Percentiles rank a stretch among this genome's conserved stretches.
Conservation (phyloP, 1,140 invertebrate species). For the Trichogramma pretiosum region DNA sequence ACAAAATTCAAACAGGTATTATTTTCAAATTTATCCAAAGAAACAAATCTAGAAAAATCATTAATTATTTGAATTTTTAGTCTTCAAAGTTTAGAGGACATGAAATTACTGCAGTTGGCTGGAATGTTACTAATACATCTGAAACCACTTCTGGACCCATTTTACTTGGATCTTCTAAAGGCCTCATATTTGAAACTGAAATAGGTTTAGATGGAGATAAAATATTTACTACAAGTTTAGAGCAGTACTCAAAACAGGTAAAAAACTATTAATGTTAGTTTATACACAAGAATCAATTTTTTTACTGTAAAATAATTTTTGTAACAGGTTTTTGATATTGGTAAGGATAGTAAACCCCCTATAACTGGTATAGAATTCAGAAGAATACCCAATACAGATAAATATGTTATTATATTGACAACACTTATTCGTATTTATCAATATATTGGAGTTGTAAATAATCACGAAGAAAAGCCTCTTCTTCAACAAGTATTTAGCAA, state of each 20-base stretch:
- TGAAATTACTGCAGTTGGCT: conserved; percentile 83
- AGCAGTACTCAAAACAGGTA: conserved; percentile 85
- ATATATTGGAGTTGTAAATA: conserved; percentile 67
- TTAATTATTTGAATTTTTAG: conserved; percentile 27
- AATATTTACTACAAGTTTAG: conserved; percentile 65
- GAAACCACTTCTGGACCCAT: conserved; percentile 68
- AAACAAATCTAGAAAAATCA: no score
- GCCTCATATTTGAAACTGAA: conserved; percentile 86
- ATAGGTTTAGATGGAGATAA: conserved; percentile 70
- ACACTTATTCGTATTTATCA: conserved; percentile 77
- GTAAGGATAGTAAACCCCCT: conserved; percentile 59
- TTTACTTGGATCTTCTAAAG: conserved; percentile 80
- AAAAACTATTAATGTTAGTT: conserved; percentile 6
- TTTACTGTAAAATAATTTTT: conserved; percentile 15
- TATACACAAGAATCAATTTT: no score
- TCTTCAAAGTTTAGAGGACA: conserved; percentile 65
- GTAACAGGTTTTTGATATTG: conserved; percentile 84
- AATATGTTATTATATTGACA: conserved; percentile 73
- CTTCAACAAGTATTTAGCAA: conserved; percentile 73
- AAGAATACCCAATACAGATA: conserved; percentile 58
- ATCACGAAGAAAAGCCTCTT: conserved; percentile 67
- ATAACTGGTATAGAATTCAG: conserved; percentile 83
- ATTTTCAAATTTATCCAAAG: no score
- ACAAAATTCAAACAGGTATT: conserved; percentile 56
- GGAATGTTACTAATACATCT: conserved; percentile 71